Conservation (phyloP, 2,888 invertebrate genomes). For the Alentia gelatinosa region DNA sequence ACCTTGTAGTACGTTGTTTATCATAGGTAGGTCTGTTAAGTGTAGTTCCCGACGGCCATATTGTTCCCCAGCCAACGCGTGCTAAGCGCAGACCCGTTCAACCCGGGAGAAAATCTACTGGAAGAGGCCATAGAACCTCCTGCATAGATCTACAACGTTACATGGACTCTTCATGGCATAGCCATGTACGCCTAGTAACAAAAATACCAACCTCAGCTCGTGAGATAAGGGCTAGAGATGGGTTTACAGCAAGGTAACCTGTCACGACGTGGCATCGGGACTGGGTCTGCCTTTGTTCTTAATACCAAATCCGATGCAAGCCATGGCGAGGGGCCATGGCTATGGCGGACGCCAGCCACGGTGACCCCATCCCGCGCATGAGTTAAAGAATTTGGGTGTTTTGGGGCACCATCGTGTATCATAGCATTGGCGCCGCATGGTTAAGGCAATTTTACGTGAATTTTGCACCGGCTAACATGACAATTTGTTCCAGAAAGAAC, state of each 20-base stretch:
- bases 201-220: constrained; percentile 24
- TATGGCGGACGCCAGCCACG: not conserved
- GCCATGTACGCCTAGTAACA: constrained; percentile 14
- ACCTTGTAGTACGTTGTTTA: no score
- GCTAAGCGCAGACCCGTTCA: no score
- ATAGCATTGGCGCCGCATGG: no score
- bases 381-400: not conserved
- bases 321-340: not conserved
- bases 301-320: not conserved
- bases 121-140: no score
- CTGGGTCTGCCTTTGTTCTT: constrained; percentile 51
- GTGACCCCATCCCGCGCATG: not conserved
- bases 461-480: not conserved
- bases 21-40: no score
- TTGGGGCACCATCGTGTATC: not conserved
- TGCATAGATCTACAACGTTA: no score
- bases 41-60: no score
- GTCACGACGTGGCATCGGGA: constrained; percentile 40
- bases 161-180: not conserved
- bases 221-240: not conserved
- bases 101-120: no score
- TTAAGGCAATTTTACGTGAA: not conserved
- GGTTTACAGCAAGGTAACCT: not conserved
- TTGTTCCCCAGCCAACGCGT: no score
- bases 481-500: not conserved